phyloP scores from a whole-genome alignment of 2,888 invertebrate genomes.

The Mellilla xanthometata region DNA sequence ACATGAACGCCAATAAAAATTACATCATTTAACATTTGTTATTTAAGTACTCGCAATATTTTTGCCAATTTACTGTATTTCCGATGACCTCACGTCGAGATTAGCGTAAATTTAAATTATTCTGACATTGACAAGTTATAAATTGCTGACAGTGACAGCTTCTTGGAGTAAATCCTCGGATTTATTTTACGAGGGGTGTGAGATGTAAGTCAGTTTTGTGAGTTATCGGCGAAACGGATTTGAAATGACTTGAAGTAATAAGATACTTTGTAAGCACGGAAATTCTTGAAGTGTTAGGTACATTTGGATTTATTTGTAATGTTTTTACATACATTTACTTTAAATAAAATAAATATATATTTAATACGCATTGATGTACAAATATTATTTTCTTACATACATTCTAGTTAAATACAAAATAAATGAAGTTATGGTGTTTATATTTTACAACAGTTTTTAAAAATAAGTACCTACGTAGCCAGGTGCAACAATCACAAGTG shows the following conservation, averaged over 20 bases:
- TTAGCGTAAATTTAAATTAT: conserved; percentile 24
- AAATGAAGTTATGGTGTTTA: too few relatives aligned
- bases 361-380: too few relatives aligned
- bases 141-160: conserved; percentile 29
- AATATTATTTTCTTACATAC: too few relatives aligned
- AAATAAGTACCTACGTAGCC: too few relatives aligned
- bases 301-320: too few relatives aligned
- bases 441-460: too few relatives aligned
- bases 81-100: conserved; percentile 25
- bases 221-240: conserved; percentile 28
- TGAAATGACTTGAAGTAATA: conserved; percentile 19
- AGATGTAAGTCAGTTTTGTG: conserved; percentile 29
- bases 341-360: too few relatives aligned
- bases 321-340: too few relatives aligned
- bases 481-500: too few relatives aligned
- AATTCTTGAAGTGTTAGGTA: background rate
- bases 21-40: background rate
- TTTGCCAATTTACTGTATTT: conserved; percentile 21
- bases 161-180: conserved; percentile 40
- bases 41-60: conserved; percentile 13
- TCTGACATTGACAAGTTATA: conserved; percentile 21
- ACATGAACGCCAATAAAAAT: too few relatives aligned
- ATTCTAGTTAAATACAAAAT: too few relatives aligned
- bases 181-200: conserved; percentile 43
- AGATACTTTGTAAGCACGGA: conserved; percentile 14